Conservation (phyloP, 2,113 vertebrate species). For the Gambusia affinis region DNA sequence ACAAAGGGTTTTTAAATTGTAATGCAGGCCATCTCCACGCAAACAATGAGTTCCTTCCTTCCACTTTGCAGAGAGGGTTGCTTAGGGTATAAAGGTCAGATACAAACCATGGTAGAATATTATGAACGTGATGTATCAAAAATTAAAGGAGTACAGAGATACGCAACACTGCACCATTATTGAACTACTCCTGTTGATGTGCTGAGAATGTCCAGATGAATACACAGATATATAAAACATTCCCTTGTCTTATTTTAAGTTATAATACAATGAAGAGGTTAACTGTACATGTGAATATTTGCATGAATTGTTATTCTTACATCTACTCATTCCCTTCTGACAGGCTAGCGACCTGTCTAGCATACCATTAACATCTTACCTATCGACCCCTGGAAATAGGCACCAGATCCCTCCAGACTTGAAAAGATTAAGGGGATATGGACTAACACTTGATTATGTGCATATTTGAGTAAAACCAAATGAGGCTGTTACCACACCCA, state of each 20-base stretch:
- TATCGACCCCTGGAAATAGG: not conserved
- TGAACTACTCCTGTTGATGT: slow-evolving; percentile 64
- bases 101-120: slow-evolving; percentile 73
- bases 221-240: slow-evolving; percentile 32
- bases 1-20: slow-evolving; percentile 77
- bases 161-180: slow-evolving; percentile 59
- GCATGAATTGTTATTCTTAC: slow-evolving; percentile 34
- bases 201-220: slow-evolving; percentile 48
- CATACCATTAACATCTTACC: not conserved
- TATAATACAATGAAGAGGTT: slow-evolving; percentile 31
- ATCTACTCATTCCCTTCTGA: not conserved
- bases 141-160: slow-evolving; percentile 65
- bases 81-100: slow-evolving; percentile 64
- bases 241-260: slow-evolving; percentile 25
- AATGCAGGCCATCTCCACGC: slow-evolving; percentile 63
- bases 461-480: not conserved
- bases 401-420: not conserved
- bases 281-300: slow-evolving; percentile 38
- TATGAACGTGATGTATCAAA: slow-evolving; percentile 74
- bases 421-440: not conserved
- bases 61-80: slow-evolving; percentile 51
- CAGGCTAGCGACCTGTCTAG: not conserved
- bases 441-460: not conserved
- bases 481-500: not conserved
- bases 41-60: slow-evolving; percentile 74